phyloP scores from a whole-genome alignment of 2,113 vertebrate genomes.

The Heterocephalus glaber region DNA sequence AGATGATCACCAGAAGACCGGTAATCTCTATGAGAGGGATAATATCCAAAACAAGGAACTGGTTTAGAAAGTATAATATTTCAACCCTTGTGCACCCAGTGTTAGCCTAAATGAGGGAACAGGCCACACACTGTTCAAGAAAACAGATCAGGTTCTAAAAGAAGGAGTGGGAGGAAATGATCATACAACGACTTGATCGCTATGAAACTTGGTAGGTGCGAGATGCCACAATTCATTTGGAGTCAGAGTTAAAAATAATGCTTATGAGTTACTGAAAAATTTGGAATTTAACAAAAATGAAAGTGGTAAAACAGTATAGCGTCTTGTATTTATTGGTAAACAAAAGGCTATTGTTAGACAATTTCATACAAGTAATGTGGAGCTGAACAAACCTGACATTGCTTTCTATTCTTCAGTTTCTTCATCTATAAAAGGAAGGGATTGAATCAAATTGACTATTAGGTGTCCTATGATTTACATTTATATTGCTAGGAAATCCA shows the following conservation, averaged over 20 bases:
- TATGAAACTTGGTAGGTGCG: not conserved
- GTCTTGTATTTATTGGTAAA: not conserved
- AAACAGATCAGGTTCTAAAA: not conserved
- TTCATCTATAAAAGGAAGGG: not conserved
- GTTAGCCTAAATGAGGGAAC: constrained; percentile 35
- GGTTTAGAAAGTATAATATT: constrained; percentile 54
- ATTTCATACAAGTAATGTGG: not conserved
- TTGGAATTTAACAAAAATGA: constrained; percentile 26
- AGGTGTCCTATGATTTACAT: not conserved
- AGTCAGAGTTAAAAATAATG: not conserved
- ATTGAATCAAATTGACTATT: not conserved
- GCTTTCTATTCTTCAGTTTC: not conserved
- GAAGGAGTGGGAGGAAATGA: not conserved
- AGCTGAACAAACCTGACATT: not conserved
- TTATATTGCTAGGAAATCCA: not conserved
- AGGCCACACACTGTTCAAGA: not conserved
- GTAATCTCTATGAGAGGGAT: constrained; percentile 53
- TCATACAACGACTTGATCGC: not conserved
- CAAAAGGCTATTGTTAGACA: not conserved
- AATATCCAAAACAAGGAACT: constrained; percentile 34
- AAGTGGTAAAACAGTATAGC: not conserved
- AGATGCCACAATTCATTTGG: not conserved
- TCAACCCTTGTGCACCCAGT: not conserved
- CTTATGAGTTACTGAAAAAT: not conserved
- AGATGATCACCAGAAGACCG: constrained; percentile 44